phyloP scores from a whole-genome alignment of 2,888 invertebrate species.

The Cosmia trapezina region DNA sequence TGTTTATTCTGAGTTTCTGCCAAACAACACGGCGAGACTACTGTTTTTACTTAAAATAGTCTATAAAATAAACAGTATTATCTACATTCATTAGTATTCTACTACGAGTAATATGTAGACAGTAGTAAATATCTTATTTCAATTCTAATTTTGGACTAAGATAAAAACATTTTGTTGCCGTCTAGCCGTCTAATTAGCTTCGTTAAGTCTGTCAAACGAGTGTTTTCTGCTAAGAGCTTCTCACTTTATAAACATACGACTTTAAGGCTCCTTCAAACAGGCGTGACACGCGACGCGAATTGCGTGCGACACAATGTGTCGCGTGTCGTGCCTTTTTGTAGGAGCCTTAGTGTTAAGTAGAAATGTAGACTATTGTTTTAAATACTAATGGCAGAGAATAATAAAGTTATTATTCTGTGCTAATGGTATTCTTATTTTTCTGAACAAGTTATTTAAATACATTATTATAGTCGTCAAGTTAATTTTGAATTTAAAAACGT shows the following conservation, averaged over 20 bases:
- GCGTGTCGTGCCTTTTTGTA: no score
- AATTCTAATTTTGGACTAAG: slow-evolving; percentile 19
- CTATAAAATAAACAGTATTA: neutral
- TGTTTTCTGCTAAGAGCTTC: slow-evolving; percentile 16
- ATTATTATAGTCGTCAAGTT: neutral
- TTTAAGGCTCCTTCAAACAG: neutral
- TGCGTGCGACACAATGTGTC: no score
- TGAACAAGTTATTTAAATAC: neutral
- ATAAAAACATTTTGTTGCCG: slow-evolving; percentile 16
- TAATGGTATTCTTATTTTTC: neutral
- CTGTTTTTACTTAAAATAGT: neutral
- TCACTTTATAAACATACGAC: slow-evolving; percentile 16
- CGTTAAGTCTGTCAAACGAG: slow-evolving; percentile 8
- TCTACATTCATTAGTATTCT: neutral
- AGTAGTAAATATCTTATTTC: slow-evolving; percentile 32
- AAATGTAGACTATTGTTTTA: slow-evolving; percentile 3
- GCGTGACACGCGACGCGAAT: no score
- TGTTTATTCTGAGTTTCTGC: slow-evolving; percentile 29
- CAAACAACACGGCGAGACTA: neutral
- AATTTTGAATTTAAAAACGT: neutral
- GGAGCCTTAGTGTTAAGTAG: neutral
- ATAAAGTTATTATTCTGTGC: no score
- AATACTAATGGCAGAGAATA: slow-evolving; percentile 3
- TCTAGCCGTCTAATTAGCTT: slow-evolving; percentile 38
- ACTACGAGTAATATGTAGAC: neutral